phyloP scores from a whole-genome alignment of 2,797 vertebrate genomes.

The Sebastes taczanowskii region DNA sequence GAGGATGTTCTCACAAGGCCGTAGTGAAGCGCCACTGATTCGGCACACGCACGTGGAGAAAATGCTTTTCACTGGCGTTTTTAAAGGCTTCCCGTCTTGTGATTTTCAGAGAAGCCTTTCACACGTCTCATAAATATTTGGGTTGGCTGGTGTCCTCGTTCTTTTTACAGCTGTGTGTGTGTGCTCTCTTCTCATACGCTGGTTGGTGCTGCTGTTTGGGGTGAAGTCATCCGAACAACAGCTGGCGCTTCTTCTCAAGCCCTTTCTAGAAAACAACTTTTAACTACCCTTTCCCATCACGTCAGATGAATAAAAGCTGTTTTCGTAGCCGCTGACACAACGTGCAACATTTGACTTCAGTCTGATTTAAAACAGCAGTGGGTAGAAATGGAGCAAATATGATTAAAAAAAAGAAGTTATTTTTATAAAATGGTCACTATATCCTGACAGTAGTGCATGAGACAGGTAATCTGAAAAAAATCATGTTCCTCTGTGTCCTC shows the following conservation, averaged over 20 bases:
- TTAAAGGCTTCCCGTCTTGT: conserved; percentile 27
- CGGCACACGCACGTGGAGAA: background rate
- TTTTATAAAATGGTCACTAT: too few species aligned
- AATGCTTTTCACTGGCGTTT: conserved; percentile 20
- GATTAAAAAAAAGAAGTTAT: too few species aligned
- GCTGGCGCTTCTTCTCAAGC: conserved; percentile 56
- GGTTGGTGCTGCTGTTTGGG: conserved; percentile 38
- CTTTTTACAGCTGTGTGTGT: conserved; percentile 27
- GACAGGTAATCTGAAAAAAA: too few species aligned
- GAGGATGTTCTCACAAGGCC: conserved; percentile 10
- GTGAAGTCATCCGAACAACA: conserved; percentile 75
- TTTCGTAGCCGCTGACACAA: background rate
- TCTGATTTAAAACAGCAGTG: background rate
- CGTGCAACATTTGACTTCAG: background rate
- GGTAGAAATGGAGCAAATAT: rapidly evolving
- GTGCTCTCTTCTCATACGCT: background rate
- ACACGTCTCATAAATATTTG: conserved; percentile 76
- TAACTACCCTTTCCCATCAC: conserved; percentile 22
- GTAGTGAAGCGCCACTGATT: background rate
- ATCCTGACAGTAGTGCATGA: too few species aligned
- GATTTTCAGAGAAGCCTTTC: conserved; percentile 48
- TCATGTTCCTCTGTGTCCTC: too few species aligned
- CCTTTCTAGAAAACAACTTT: conserved; percentile 26
- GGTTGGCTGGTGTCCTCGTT: conserved; percentile 53
- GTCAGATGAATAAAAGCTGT: conserved; percentile 31